Conservation (phyloP, 2,888 invertebrate species). For the Tetrapedia diversipes region DNA sequence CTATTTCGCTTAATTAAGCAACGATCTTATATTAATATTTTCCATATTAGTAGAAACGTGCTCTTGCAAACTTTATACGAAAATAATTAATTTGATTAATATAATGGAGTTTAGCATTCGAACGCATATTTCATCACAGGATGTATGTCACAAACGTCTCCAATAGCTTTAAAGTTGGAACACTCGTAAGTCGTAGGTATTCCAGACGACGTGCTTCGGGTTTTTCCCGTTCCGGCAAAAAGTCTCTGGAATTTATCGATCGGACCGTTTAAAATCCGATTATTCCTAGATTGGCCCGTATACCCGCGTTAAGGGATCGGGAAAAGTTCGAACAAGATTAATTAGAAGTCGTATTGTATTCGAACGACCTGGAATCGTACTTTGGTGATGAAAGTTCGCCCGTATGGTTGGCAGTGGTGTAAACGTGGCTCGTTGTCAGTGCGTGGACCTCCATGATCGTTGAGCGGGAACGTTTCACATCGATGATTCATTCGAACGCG, state of each 20-base stretch:
- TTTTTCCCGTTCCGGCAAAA: neutral
- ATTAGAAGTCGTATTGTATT: neutral
- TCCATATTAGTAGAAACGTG: neutral
- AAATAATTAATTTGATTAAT: slow-evolving; percentile 18
- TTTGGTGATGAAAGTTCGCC: slow-evolving; percentile 2
- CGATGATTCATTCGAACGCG: slow-evolving; percentile 24
- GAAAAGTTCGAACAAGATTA: neutral
- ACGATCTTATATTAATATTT: neutral
- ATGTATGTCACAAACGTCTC: slow-evolving; percentile 20
- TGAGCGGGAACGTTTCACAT: slow-evolving; percentile 10
- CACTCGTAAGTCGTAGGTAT: slow-evolving; percentile 16
- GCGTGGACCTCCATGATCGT: slow-evolving; percentile 5
- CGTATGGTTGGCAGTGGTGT: slow-evolving; percentile 11
- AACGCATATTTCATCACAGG: no score
- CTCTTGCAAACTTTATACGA: neutral
- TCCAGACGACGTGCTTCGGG: slow-evolving; percentile 4
- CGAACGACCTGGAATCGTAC: neutral
- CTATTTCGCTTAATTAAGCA: neutral
- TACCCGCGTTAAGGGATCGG: neutral
- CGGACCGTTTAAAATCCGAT: neutral
- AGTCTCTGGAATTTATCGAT: neutral
- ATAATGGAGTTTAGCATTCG: slow-evolving; percentile 1
- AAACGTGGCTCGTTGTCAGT: neutral
- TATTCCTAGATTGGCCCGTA: neutral
- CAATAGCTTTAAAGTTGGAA: slow-evolving; percentile 27